phyloP scores from a whole-genome alignment of 2,113 vertebrate species.

The Scatophagus argus region DNA sequence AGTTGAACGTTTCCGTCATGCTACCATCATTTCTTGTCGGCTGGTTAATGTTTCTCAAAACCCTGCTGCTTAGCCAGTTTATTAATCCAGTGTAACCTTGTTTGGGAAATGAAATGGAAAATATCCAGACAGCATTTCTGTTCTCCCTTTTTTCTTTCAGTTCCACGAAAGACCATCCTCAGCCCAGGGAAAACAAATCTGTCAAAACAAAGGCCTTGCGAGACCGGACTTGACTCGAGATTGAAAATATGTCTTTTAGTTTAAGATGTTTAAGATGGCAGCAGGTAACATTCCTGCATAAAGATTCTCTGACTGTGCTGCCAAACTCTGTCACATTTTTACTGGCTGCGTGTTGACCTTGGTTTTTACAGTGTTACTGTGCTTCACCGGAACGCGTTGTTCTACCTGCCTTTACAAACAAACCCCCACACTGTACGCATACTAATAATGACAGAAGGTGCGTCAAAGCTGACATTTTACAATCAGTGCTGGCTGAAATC shows the following conservation, averaged over 20 bases:
- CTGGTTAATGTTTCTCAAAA: slow-evolving; percentile 57
- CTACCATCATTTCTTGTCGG: not conserved
- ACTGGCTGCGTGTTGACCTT: not conserved
- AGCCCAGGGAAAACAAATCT: slow-evolving; percentile 1
- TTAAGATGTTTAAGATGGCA: no score
- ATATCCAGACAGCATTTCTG: not conserved
- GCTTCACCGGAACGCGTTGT: not conserved
- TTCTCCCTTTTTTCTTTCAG: not conserved
- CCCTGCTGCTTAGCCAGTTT: slow-evolving; percentile 1
- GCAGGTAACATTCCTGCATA: not conserved
- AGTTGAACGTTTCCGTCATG: slow-evolving; percentile 29
- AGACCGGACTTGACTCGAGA: slow-evolving; percentile 51
- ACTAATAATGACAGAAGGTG: slow-evolving; percentile 4
- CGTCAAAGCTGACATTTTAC: slow-evolving; percentile 33
- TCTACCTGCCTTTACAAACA: not conserved
- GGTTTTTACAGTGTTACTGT: not conserved
- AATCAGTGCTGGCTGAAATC: not conserved
- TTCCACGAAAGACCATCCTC: not conserved
- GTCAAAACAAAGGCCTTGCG: slow-evolving; percentile 28
- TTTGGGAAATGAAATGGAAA: slow-evolving; percentile 35
- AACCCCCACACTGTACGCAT: not conserved
- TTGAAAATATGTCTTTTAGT: slow-evolving; percentile 15
- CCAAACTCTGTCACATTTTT: not conserved
- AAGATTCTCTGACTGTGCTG: not conserved
- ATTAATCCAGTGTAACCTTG: not conserved